These are phyloP conservation scores for Nyctereutes procyonoides DNA, from an alignment of 2,113 vertebrate species.

Conservation along the genomic window DNA sequence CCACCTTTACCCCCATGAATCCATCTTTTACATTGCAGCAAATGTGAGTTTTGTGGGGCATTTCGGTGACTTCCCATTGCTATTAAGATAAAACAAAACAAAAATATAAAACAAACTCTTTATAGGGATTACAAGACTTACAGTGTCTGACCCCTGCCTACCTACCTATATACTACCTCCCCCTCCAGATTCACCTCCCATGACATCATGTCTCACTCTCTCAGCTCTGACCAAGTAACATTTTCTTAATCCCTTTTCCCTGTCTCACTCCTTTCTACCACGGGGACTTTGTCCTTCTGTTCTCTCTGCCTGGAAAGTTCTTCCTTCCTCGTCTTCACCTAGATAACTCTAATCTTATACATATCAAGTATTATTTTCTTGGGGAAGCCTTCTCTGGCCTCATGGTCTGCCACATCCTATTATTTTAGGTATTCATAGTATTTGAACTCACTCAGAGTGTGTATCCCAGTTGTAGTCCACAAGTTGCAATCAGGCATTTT, in stretches of 20 bases:
- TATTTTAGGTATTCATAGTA: background rate
- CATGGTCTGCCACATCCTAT: background rate
- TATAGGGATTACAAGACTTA: background rate
- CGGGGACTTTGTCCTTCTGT: background rate
- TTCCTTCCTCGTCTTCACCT: background rate
- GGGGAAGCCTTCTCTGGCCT: background rate
- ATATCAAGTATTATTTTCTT: background rate
- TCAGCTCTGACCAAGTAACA: background rate
- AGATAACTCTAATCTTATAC: background rate
- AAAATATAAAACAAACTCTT: background rate
- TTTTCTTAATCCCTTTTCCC: background rate
- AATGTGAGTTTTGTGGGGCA: too few relatives aligned
- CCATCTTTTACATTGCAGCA: background rate
- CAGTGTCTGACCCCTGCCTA: background rate
- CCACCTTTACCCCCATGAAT: background rate
- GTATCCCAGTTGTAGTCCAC: background rate
- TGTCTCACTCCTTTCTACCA: background rate
- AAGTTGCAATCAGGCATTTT: background rate
- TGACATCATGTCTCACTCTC: background rate
- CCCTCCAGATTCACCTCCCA: background rate
- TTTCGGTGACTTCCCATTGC: background rate
- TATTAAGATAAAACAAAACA: background rate
- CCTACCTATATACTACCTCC: background rate
- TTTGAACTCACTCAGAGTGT: too few relatives aligned
- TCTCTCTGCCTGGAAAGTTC: background rate